Conservation (phyloP, 1,140 invertebrate genomes). For the Lasaia peninsularis region DNA sequence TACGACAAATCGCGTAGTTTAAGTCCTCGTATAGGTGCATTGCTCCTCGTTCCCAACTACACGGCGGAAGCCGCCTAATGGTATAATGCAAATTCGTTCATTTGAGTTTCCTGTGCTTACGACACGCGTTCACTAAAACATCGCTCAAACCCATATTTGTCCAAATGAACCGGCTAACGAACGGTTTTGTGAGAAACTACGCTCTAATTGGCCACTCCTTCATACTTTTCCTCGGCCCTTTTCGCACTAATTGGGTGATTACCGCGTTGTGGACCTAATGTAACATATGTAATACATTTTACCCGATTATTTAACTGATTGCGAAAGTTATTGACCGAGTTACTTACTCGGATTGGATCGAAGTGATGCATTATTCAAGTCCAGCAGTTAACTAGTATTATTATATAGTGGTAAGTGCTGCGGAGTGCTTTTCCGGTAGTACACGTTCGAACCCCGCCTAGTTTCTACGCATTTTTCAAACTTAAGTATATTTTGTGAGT, state of each 20-base stretch:
- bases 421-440: too few relatives aligned
- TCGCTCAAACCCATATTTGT: constrained; percentile 9
- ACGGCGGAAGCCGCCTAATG: constrained; percentile 58
- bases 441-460: too few relatives aligned
- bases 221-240: constrained; percentile 17
- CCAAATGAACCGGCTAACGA: constrained; percentile 7
- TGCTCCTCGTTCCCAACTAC: constrained; percentile 11
- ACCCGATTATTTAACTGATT: neutral
- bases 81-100: constrained; percentile 71
- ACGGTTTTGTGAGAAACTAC: constrained; percentile 12
- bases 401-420: neutral
- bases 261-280: constrained; percentile 16
- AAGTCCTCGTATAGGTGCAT: neutral
- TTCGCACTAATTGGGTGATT: constrained; percentile 23
- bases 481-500: too few relatives aligned
- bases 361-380: too few relatives aligned
- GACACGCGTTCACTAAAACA: constrained; percentile 21
- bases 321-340: neutral
- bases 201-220: constrained; percentile 19
- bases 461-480: too few relatives aligned
- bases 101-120: constrained; percentile 54
- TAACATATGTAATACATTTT: neutral
- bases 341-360: too few relatives aligned
- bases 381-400: neutral
- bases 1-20: neutral